Base-by-base conservation (phyloP, 1,140 invertebrate genomes). In the Penaeus chinensis region DNA sequence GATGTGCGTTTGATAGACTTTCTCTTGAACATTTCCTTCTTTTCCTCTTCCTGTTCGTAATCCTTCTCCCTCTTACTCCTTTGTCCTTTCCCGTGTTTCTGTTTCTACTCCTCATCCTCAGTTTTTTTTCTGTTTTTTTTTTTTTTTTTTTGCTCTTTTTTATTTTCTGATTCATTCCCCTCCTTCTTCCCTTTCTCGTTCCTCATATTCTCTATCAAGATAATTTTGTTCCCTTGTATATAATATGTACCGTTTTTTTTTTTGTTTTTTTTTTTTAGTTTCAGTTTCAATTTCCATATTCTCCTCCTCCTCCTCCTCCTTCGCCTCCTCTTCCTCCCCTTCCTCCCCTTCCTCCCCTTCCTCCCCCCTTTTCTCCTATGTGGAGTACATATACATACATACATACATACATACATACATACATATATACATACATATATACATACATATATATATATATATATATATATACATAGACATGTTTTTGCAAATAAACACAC, bases 101-200 rank as follows among this genome's bases (percentile, higher is more conserved):
- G 22, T 63, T 19, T 16, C n/a, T 54, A 2, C 37, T 42, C 22
- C 19, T 13, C 60, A 20, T 80, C 11, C 16, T 24, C 4, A 1
- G 3, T 4, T 79, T 66, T 66, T 66, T 11, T 47, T 24, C 24
- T 5, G 47, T 22, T 54, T 5, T 22, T 42, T 16, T 22, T 2
- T 65, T 24, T 63, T 2, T 62, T 66, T 63, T 82, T 63, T 82
- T 63, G 42, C 62, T 82, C 81, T 82, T 63, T 66, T 63, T 82
- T 61, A 71, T 63, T 82, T 69, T 84, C 82, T 84, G 65, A 0
- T 42, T 2, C 37, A 4, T 42, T 42, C 37, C 4, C 37, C 37
- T 42, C 4, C 37, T 42, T 42, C 37, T 13, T 71, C 22, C 3
- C 66, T 2, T n/a, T 71, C 22, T 22, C n/a, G 2, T 42, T 42